phyloP scores from a whole-genome alignment of 2,113 vertebrate genomes.

The Cairina moschata region DNA sequence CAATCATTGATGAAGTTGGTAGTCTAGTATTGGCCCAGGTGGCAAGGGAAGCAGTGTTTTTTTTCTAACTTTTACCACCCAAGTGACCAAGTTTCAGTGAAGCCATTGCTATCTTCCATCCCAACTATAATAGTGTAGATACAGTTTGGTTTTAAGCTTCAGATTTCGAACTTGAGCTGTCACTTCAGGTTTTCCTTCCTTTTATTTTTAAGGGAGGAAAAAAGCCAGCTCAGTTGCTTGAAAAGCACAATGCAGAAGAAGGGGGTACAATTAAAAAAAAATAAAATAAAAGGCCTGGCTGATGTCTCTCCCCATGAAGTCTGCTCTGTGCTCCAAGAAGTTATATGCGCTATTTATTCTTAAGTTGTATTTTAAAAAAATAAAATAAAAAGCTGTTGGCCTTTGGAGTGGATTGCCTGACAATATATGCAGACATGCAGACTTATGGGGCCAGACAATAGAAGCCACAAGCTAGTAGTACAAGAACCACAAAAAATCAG shows the following conservation, averaged over 20 bases:
- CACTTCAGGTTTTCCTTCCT: background rate
- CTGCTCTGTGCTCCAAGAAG: constrained; percentile 29
- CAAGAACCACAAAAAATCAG: background rate
- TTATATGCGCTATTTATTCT: constrained; percentile 34
- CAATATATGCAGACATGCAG: background rate
- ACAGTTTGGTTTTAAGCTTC: background rate
- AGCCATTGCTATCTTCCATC: background rate
- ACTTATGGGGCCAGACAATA: background rate
- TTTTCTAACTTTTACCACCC: background rate
- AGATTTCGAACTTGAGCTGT: background rate
- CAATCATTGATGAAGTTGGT: background rate
- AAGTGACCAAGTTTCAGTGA: background rate
- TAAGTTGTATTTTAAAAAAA: background rate
- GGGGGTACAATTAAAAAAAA: background rate
- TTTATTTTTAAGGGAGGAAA: background rate
- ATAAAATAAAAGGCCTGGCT: background rate
- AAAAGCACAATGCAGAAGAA: constrained; percentile 26
- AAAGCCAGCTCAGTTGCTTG: constrained; percentile 26
- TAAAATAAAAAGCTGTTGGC: background rate
- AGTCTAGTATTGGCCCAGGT: background rate
- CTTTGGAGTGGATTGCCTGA: background rate
- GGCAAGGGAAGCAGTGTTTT: background rate
- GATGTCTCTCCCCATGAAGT: constrained; percentile 1
- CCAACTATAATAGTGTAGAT: background rate
- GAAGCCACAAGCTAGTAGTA: background rate